Conservation (phyloP, 2,113 vertebrate genomes). For the Pionites leucogaster region DNA sequence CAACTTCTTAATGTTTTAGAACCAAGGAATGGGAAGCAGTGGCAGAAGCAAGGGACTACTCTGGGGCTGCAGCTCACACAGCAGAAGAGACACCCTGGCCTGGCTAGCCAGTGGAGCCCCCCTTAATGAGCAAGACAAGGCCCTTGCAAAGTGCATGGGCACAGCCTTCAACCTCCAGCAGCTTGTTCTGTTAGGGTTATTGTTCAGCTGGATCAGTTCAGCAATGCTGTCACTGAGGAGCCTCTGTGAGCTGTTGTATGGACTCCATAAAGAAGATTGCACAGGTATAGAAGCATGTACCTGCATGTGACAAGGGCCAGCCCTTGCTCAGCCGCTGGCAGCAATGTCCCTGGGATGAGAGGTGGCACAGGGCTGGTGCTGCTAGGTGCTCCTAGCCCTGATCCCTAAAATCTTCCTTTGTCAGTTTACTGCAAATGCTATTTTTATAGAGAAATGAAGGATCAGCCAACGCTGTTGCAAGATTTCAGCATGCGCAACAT, state of each 20-base stretch:
- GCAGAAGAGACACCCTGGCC: background rate
- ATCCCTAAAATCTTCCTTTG: background rate
- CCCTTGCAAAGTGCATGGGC: rapidly evolving
- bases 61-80: background rate
- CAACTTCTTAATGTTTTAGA: background rate
- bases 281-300: rapidly evolving
- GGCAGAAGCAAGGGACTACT: no score
- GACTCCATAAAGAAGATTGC: background rate
- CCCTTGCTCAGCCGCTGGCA: background rate
- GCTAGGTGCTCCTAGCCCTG: background rate
- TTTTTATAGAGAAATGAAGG: background rate
- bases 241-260: background rate
- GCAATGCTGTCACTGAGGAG: background rate
- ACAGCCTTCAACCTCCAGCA: background rate
- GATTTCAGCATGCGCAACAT: rapidly evolving
- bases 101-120: background rate
- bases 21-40: rapidly evolving
- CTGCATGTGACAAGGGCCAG: background rate
- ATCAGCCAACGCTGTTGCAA: rapidly evolving
- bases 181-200: background rate
- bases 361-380: background rate
- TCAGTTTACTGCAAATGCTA: background rate
- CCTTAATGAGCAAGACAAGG: rapidly evolving
- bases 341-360: background rate
- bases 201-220: background rate